Percentiles rank a stretch among this genome's conserved stretches.
These are phyloP conservation scores for Podargus strigoides DNA, from an alignment of 2,797 vertebrate species.

Conservation along the genomic window DNA sequence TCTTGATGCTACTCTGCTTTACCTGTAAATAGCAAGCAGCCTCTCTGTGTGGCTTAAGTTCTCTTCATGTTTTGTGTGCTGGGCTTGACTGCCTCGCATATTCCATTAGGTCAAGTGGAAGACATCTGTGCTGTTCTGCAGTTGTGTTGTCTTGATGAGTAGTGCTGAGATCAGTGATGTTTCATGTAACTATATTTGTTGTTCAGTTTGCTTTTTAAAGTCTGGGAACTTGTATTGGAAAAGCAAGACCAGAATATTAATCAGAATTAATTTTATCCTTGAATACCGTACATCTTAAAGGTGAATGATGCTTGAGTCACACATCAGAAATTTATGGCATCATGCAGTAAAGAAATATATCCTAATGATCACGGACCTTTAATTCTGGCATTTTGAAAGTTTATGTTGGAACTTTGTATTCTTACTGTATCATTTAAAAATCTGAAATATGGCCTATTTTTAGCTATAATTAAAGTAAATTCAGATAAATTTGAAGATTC, in stretches of 20 bases:
- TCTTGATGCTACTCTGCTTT: not conserved
- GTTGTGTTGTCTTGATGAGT: not conserved
- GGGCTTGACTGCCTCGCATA: not conserved
- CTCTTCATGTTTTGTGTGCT: not conserved
- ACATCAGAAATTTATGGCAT: not conserved
- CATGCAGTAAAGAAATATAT: not conserved
- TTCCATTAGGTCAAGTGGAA: not conserved
- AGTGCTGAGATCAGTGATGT: not conserved
- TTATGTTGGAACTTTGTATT: not conserved
- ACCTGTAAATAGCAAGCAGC: not conserved
- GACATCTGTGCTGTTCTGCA: not conserved
- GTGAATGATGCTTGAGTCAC: not conserved
- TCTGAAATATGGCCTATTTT: not conserved
- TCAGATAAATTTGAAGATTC: not conserved
- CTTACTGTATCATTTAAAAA: not conserved
- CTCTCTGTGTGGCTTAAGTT: not conserved
- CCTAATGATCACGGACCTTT: not conserved
- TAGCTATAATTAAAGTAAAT: not conserved
- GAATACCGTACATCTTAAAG: not conserved
- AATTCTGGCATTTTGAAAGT: not conserved
- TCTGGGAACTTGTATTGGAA: not conserved
- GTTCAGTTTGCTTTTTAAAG: not conserved
- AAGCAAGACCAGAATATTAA: not conserved
- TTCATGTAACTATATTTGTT: not conserved
- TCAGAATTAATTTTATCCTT: conserved; percentile 2